phyloP scores from a whole-genome alignment of 2,888 invertebrate genomes.

The Reticulitermes lucifugus region DNA sequence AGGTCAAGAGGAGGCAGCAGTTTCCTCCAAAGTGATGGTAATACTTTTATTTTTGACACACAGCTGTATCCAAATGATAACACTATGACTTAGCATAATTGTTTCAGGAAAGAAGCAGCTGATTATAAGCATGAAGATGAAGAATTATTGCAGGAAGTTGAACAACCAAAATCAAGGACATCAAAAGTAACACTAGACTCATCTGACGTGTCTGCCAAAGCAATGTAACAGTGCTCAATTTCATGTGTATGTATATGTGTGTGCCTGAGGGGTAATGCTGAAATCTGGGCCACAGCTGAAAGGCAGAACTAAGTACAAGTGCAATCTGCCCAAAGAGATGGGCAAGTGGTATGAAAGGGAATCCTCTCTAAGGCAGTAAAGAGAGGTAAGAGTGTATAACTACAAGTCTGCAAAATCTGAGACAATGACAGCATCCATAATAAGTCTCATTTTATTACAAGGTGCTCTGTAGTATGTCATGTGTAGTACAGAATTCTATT shows the following conservation, averaged over 20 bases:
- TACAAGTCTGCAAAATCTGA: background rate
- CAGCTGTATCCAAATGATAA: background rate
- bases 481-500: background rate
- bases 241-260: background rate
- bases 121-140: constrained; percentile 42
- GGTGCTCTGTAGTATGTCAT: background rate
- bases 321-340: background rate
- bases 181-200: constrained; percentile 49
- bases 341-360: background rate
- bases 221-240: constrained; percentile 44
- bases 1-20: no score
- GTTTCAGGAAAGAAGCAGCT: constrained; percentile 46
- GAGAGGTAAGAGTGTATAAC: background rate
- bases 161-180: constrained; percentile 36
- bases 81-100: background rate
- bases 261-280: background rate
- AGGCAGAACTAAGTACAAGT: background rate
- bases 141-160: constrained; percentile 18
- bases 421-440: background rate
- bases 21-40: no score
- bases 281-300: background rate
- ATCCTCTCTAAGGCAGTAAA: background rate
- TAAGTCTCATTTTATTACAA: background rate
- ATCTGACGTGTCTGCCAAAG: constrained; percentile 43
- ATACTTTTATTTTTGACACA: background rate